Conservation (phyloP, 1,140 invertebrate species). For the Microplitis demolitor region DNA sequence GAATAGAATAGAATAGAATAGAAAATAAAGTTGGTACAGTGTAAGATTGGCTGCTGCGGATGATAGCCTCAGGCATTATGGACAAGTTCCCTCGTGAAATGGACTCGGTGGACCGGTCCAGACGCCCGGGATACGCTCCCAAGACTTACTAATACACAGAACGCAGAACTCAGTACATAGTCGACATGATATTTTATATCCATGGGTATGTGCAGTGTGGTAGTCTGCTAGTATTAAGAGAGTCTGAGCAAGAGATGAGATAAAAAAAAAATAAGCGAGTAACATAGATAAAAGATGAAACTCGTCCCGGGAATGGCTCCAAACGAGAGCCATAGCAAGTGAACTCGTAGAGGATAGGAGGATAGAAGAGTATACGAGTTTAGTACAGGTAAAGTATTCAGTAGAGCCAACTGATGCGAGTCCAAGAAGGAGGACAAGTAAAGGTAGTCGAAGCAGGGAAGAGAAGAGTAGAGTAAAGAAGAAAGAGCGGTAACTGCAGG, state of each 20-base stretch:
- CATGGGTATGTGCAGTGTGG: not conserved
- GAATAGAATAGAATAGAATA: not conserved
- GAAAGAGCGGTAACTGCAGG: constrained; percentile 38
- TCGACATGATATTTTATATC: no score
- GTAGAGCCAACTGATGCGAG: not conserved
- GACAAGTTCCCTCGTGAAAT: constrained; percentile 51
- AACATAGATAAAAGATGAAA: constrained; percentile 10
- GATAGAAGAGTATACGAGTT: not conserved
- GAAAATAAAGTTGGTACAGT: constrained; percentile 33
- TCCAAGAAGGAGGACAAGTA: constrained; percentile 14
- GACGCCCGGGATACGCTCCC: constrained; percentile 21
- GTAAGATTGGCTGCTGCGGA: constrained; percentile 57
- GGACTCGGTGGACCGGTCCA: constrained; percentile 32
- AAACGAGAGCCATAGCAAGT: not conserved
- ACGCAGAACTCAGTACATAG: no score
- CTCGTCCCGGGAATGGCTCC: not conserved
- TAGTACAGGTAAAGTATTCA: not conserved
- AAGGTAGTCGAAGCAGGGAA: constrained; percentile 2
- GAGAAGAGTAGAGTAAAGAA: not conserved
- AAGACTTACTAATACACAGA: no score
- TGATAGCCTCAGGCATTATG: constrained; percentile 54
- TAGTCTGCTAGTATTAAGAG: not conserved
- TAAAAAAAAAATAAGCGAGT: not conserved
- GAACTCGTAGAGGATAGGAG: not conserved
- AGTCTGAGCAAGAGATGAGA: not conserved